These are phyloP conservation scores for Patella vulgata DNA, from an alignment of 1,140 invertebrate genomes.

Conservation along the genomic window DNA sequence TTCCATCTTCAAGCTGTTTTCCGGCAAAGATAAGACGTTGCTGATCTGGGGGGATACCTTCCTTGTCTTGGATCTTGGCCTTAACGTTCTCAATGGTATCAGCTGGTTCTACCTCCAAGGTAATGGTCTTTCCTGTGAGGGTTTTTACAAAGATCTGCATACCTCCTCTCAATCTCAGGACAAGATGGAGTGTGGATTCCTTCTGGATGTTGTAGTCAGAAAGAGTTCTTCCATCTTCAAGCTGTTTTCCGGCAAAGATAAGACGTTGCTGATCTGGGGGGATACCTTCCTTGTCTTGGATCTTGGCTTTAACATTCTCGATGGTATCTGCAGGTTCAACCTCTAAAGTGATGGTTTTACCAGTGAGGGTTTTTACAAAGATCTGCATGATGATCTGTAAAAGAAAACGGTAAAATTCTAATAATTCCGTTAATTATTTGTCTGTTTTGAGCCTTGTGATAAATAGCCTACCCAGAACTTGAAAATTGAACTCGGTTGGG, in stretches of 20 bases:
- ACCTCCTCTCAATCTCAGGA: conserved; percentile 83
- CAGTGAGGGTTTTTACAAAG: conserved; percentile 66
- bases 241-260: conserved; percentile 18
- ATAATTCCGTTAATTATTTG: no score
- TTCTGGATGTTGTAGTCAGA: conserved; percentile 84
- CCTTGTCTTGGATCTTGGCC: conserved; percentile 76
- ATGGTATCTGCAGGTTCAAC: conserved; percentile 87
- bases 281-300: conserved; percentile 77
- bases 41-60: conserved; percentile 69
- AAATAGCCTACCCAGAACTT: no score
- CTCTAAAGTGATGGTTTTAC: conserved; percentile 94
- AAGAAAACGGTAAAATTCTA: no score
- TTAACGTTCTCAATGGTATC: conserved; percentile 80
- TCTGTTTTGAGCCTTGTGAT: no score
- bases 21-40: conserved; percentile 73
- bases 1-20: conserved; percentile 92
- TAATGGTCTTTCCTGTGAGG: conserved; percentile 93
- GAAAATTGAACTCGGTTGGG: no score
- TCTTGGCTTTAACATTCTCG: conserved; percentile 52
- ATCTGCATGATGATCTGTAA: conserved; percentile 74
- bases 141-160: conserved; percentile 96
- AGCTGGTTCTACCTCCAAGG: conserved; percentile 90
- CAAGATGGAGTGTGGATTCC: conserved; percentile 81
- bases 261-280: conserved; percentile 82
- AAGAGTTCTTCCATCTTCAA: conserved; percentile 72